These are phyloP conservation scores for Catocala nupta DNA, from an alignment of 2,888 invertebrate species.

Conservation along the genomic window DNA sequence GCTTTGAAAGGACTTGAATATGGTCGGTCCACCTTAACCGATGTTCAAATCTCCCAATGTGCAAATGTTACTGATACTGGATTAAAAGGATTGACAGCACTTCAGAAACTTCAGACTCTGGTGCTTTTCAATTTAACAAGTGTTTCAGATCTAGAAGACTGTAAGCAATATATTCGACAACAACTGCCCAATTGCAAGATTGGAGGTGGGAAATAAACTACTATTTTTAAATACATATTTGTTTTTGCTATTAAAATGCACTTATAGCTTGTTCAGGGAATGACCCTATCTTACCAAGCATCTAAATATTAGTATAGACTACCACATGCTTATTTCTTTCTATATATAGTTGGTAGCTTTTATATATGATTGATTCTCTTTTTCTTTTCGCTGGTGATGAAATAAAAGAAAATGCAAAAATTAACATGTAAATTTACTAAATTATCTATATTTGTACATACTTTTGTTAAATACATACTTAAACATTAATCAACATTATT, in stretches of 20 bases:
- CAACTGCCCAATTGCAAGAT: constrained; percentile 91
- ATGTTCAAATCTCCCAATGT: constrained; percentile 92
- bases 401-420: neutral
- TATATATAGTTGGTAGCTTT: too few species aligned
- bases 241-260: too few species aligned
- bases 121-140: constrained; percentile 89
- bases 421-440: neutral
- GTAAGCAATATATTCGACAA: constrained; percentile 84
- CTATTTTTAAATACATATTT: neutral
- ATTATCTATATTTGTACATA: neutral
- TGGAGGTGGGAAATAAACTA: constrained; percentile 61
- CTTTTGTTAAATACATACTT: neutral
- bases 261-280: too few species aligned
- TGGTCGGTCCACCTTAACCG: constrained; percentile 87
- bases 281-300: too few species aligned
- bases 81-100: constrained; percentile 86
- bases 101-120: constrained; percentile 88
- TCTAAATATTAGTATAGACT: too few species aligned
- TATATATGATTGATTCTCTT: too few species aligned
- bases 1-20: constrained; percentile 89
- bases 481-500: neutral
- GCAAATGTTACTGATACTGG: constrained; percentile 91
- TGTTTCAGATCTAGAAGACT: constrained; percentile 88
- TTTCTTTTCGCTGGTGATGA: too few species aligned
- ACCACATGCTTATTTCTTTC: too few species aligned